Evolutionary conservation across 2,797 vertebrate genomes (phyloP), one percentile per base, ranked within the genome.

Genomic region (Adrianichthys oophorus): DNA sequence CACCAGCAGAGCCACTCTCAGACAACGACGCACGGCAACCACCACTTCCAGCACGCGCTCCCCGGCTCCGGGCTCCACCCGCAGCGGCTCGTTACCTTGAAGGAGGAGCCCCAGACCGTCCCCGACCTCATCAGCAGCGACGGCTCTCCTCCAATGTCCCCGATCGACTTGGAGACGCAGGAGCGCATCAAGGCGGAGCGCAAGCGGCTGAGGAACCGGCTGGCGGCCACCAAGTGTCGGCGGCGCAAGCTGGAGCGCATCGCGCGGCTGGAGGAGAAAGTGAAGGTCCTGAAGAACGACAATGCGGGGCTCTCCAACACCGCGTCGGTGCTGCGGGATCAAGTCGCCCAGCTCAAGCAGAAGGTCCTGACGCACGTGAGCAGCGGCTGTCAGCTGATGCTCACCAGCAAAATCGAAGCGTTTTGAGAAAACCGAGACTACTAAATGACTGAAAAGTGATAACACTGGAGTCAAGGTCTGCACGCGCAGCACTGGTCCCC

Each of bases 201-300:
- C 65, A 94, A 98, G 88, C 79, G 93, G 82, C 89, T 97, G 79
- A 83, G 96, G 44, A 98, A 96, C 92, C 93, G 96, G 7, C 73
- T 96, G 59, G 96, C 95, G 0, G 96, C 95, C 40, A 97, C 95
- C 60, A 97, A 97, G 55, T 98, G 96, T 85, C 92, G 96, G 76
- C 86, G 91, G 82, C 88, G 96, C 84, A 98, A 98, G 59, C 92
- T 98, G 83, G 96, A 98, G 86, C 93, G 96, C 70, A 97, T 98
- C 88, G 91, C 95, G 7, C 90, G 96, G 15, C 80, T 98, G 84
- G 95, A 98, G 84, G 95, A 98, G 24, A 94, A 96, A 68, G 96
- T 98, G 64, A 95, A 96, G 62, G 92, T 85, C 0, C 74, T 98
- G 55, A 96, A 97, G 82, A 92, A 63, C 23, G 95, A 98, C 87